These are phyloP conservation scores for Thumatha senex DNA, from an alignment of 2,888 invertebrate species.

Conservation along the genomic window DNA sequence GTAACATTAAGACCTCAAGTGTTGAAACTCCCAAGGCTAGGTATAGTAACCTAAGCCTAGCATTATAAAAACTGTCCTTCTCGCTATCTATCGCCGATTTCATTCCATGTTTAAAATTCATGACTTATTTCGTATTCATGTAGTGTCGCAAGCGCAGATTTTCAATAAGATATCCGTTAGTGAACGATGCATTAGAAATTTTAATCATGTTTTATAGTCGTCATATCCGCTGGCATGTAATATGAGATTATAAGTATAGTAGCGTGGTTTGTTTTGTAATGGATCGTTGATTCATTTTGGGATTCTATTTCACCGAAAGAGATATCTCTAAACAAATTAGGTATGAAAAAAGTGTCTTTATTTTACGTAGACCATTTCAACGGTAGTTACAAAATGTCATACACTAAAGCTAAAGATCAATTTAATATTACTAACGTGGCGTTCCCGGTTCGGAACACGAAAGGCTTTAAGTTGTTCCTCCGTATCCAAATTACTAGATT, in stretches of 20 bases:
- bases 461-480: too few species aligned
- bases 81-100: constrained; percentile 22
- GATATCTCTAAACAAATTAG: too few species aligned
- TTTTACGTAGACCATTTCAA: too few species aligned
- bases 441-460: too few species aligned
- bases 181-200: constrained; percentile 44
- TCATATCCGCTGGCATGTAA: constrained; percentile 50
- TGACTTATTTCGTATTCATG: constrained; percentile 36
- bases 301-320: background rate
- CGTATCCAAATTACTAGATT: too few species aligned
- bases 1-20: too few species aligned
- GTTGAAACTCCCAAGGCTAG: too few species aligned
- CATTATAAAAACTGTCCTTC: background rate
- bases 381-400: too few species aligned
- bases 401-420: too few species aligned
- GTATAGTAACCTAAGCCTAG: too few species aligned
- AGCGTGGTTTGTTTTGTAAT: constrained; percentile 30
- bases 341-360: too few species aligned
- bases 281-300: constrained; percentile 5
- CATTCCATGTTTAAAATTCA: constrained; percentile 33
- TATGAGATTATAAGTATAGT: constrained; percentile 23
- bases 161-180: constrained; percentile 42
- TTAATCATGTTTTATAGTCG: constrained; percentile 46
- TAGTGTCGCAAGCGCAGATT: constrained; percentile 48
- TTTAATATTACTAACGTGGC: too few species aligned